Base-by-base conservation (phyloP, 2,888 invertebrate species). In the Gandaritis pyraliata region DNA sequence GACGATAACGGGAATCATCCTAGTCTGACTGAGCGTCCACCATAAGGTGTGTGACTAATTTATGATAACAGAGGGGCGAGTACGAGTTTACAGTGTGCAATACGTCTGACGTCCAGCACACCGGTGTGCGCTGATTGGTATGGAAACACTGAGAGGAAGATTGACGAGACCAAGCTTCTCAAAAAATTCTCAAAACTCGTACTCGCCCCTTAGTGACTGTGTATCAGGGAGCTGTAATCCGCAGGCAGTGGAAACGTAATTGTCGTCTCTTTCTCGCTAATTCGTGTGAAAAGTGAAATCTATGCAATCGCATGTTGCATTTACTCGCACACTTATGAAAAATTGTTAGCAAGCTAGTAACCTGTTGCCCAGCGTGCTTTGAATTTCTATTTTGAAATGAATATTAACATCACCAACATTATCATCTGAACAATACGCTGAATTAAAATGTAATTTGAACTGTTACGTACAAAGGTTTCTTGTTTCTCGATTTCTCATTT, bases 181-280 rank as follows among this genome's bases (percentile, higher is more conserved):
- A n/a, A n/a, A n/a, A n/a, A n/a, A n/a, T n/a, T n/a, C n/a, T n/a
- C n/a, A n/a, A n/a, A n/a, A n/a, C n/a, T n/a, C n/a, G n/a, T n/a
- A n/a, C n/a, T n/a, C n/a, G n/a, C n/a, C n/a, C n/a, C n/a, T n/a
- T n/a, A n/a, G n/a, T n/a, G n/a, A n/a, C n/a, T n/a, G n/a, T n/a
- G n/a, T n/a, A n/a, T 12, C 13, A 12, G 15, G 72, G 70, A 70
- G 76, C 78, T 77, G 81, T 85, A 86, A 88, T 83, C 84, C 80
- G 79, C 13, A 30, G 47, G 77, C 78, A 73, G 81, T 75, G 80
- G 81, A 81, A 83, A 80, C 75, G 81, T 88, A 88, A 88, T 86
- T 85, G 86, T 83, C 81, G 80, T 77, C 80, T 82, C 82, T 85
- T 86, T 81, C 71, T 75, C 76, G 78, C 81, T 87, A 85, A 87